Evolutionary conservation across 2,797 vertebrate species (phyloP).

Genomic region (Enteromius fasciolatus): DNA sequence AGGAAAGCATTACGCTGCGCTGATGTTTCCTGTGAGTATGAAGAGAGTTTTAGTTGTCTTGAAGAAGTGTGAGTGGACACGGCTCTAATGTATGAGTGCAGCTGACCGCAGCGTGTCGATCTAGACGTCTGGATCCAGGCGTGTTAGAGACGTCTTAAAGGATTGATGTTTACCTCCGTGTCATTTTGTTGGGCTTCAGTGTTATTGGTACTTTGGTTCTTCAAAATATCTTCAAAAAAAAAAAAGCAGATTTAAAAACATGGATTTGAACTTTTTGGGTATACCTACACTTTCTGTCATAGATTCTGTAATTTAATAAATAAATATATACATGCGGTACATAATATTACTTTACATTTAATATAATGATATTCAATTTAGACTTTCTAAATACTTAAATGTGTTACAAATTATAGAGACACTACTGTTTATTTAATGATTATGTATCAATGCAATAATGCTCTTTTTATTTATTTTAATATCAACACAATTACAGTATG

Average conservation of each 20-base stretch:
- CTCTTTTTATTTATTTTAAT: not conserved
- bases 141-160: not conserved
- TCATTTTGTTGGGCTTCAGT: not conserved
- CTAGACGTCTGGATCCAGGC: not conserved
- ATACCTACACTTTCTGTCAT: not conserved
- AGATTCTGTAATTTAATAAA: not conserved
- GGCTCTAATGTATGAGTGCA: not conserved
- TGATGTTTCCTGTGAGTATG: constrained; percentile 72
- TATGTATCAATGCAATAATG: not conserved
- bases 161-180: not conserved
- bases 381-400: not conserved
- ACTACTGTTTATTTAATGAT: not conserved
- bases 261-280: not conserved
- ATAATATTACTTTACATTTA: not conserved
- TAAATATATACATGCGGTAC: not conserved
- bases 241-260: too few species aligned
- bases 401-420: not conserved
- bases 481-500: not conserved
- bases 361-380: not conserved
- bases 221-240: not conserved
- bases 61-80: constrained; percentile 76
- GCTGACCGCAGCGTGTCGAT: not conserved
- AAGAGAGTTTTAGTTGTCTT: constrained; percentile 77
- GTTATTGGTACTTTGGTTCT: not conserved
- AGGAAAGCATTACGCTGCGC: constrained; percentile 70